Base-by-base conservation (phyloP, 2,888 invertebrate species). In the Notodromas monacha region DNA sequence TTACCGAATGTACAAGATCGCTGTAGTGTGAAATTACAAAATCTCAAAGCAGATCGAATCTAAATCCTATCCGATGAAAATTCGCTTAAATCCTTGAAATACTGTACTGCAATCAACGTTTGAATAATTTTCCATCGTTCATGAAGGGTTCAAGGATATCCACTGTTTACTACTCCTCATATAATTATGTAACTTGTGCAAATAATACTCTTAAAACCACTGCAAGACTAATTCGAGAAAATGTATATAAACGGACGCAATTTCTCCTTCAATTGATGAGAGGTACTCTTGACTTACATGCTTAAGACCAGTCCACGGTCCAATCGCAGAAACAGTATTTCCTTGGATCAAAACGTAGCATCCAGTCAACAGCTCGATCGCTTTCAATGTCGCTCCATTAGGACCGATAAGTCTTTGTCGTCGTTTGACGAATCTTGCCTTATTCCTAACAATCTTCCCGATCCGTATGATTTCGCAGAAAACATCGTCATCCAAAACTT, bases 321-420 rank as follows among this genome's bases (percentile, higher is more conserved):
- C 96, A n/a, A 99, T 55, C 1, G 77, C 74, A 10, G 92, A 63
- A 0, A 99, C 92, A 6, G 96, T 96, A 43, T 79, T 79, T 3
- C 96, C 96, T 53, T 92, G 89, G 1, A 92, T 81, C 28, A 86
- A 55, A 0, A 96, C 72, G 50, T 92, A 92, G 49, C 92, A 96
- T 43, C 74, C 69, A 1, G 92, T 92, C 29, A 99, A 52, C 31
- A 96, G 49, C 50, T 99, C 92, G 37, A 99, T 73, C 0, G 92
- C 79, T 48, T 92, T 92, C 6, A 96, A 55, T 1, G 92, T 96
- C 8, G 84, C 79, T n/a, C 92, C 92, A 49, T 86, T 79, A 0
- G 89, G 81, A 0, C 96, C 96, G 38, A 99, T 79, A 2, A 96
- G 51, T 15, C 96, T 58, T 45, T 89, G 81, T 11, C 96, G 56